These are phyloP conservation scores for Accipiter cooperii DNA, from an alignment of 2,113 vertebrate genomes.

Conservation along the genomic window DNA sequence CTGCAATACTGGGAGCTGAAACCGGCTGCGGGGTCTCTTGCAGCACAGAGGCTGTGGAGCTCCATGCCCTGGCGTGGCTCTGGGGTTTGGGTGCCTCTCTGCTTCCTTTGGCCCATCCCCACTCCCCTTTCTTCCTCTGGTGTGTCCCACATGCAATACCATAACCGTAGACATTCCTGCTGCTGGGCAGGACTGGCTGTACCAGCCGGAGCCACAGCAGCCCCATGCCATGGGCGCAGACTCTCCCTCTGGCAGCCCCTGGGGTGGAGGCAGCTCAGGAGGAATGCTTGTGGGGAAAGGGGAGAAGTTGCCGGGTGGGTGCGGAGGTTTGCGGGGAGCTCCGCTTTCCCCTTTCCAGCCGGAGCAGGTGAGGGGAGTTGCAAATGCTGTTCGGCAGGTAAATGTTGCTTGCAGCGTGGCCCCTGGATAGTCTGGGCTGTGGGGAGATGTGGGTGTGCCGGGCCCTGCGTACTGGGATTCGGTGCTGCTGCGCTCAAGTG, in stretches of 20 bases:
- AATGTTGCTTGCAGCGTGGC: neutral
- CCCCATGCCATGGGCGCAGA: neutral
- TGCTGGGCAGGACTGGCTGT: neutral
- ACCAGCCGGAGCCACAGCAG: neutral
- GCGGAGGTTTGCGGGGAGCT: neutral
- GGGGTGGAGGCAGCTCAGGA: neutral
- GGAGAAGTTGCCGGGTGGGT: neutral
- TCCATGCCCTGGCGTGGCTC: neutral
- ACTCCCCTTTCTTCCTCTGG: neutral
- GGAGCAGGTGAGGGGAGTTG: neutral
- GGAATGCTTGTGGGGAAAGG: neutral
- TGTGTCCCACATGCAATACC: neutral
- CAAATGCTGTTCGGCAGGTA: neutral
- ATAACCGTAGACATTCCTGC: neutral
- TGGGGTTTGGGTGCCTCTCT: neutral
- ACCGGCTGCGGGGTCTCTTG: neutral
- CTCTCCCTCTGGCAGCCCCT: neutral
- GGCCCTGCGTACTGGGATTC: neutral
- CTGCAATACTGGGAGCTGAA: neutral
- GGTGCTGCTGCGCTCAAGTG: neutral
- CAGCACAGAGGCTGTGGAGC: too few species aligned
- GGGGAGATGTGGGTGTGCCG: neutral
- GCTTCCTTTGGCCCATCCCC: neutral
- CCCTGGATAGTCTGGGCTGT: neutral
- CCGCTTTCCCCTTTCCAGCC: accelerated